phyloP scores from a whole-genome alignment of 2,113 vertebrate genomes.

The Amblyornis subalaris region DNA sequence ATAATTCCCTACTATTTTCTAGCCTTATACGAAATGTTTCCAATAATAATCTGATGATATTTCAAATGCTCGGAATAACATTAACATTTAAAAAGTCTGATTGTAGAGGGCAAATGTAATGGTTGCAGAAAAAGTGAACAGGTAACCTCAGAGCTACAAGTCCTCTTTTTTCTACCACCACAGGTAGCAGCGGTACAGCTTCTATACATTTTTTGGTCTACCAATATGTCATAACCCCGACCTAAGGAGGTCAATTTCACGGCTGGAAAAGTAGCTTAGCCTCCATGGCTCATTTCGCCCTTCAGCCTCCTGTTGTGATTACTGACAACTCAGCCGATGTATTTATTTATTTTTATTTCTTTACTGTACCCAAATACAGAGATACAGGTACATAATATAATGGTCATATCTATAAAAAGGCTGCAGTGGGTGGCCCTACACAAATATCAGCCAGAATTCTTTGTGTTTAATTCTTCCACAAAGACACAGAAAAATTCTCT shows the following conservation, averaged over 20 bases:
- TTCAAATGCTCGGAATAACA: background rate
- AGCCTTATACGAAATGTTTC: background rate
- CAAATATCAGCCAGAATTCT: background rate
- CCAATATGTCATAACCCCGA: conserved; percentile 6
- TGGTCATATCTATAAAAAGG: background rate
- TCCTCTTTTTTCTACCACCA: background rate
- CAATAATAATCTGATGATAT: background rate
- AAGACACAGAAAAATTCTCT: background rate
- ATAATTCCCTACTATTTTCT: background rate
- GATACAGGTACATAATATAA: background rate
- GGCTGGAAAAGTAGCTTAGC: conserved; percentile 14
- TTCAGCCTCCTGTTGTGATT: conserved; percentile 40
- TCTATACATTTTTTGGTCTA: background rate
- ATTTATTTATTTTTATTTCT: conserved; percentile 43
- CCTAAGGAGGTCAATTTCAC: background rate
- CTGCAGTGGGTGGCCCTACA: background rate
- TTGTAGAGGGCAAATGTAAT: background rate
- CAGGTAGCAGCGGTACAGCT: background rate
- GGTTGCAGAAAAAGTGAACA: background rate
- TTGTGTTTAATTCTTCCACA: background rate
- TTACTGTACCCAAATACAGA: background rate
- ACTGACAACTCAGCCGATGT: conserved; percentile 28
- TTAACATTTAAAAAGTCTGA: background rate
- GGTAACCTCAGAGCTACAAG: background rate
- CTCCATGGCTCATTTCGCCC: conserved; percentile 34